phyloP scores from a whole-genome alignment of 1,140 invertebrate species.

The Sipha flava region DNA sequence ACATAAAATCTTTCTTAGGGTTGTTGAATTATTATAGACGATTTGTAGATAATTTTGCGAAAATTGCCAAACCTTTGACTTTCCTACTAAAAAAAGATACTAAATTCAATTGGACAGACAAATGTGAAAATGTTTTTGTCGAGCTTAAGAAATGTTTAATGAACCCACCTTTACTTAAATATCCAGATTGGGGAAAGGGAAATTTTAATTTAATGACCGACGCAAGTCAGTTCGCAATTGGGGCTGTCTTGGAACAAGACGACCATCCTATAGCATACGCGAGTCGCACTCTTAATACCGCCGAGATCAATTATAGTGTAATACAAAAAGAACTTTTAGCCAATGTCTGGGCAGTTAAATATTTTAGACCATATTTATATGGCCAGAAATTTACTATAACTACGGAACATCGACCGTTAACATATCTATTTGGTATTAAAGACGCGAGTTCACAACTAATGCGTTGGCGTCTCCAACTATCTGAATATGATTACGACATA shows the following conservation, averaged over 20 bases:
- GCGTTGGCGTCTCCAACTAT: slow-evolving; percentile 35
- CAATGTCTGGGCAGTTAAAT: slow-evolving; percentile 46
- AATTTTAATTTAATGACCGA: slow-evolving; percentile 41
- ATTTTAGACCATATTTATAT: slow-evolving; percentile 46
- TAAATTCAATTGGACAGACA: background rate
- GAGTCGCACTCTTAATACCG: slow-evolving; percentile 37
- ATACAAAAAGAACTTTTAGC: slow-evolving; percentile 46
- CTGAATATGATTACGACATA: slow-evolving; percentile 35
- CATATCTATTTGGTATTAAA: slow-evolving; percentile 45
- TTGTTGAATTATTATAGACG: slow-evolving; percentile 42
- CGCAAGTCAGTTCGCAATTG: background rate
- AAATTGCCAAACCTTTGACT: background rate
- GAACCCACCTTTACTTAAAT: slow-evolving; percentile 37
- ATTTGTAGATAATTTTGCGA: slow-evolving; percentile 41
- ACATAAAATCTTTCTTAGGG: slow-evolving; percentile 34
- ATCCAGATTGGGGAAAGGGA: slow-evolving; percentile 41
- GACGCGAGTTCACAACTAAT: slow-evolving; percentile 36
- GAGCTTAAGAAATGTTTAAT: slow-evolving; percentile 39
- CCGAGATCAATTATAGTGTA: slow-evolving; percentile 38
- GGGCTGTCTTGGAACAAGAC: background rate
- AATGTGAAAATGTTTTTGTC: background rate
- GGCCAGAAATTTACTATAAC: slow-evolving; percentile 45
- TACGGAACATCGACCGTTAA: slow-evolving; percentile 48
- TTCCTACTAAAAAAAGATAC: background rate
- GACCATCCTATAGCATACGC: slow-evolving; percentile 38